A percentile compares a stretch with the other conserved stretches of the same genome.
phyloP scores from a whole-genome alignment of 92 coral and sea anemone genomes.

The Zoanthus sansibaricus region DNA sequence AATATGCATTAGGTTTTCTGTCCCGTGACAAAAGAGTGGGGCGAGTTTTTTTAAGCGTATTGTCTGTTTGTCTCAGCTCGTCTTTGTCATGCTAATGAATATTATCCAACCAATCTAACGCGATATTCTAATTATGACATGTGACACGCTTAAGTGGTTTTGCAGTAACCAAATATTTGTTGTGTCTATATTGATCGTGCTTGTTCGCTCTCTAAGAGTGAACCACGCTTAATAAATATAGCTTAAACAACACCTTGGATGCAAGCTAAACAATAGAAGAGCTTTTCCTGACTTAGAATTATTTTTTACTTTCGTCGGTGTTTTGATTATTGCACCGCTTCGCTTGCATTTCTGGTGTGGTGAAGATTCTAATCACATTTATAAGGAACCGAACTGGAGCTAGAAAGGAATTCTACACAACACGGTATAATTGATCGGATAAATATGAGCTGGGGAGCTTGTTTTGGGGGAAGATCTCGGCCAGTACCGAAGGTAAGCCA shows the following conservation, averaged over 20 bases:
- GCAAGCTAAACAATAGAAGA: background rate
- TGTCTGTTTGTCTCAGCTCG: background rate
- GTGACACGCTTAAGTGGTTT: conserved; percentile 7
- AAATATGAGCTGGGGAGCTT: conserved; percentile 3
- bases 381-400: background rate
- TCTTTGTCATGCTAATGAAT: background rate
- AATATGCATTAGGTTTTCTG: background rate
- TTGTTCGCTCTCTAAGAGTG: background rate
- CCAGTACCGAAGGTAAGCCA: conserved; percentile 4
- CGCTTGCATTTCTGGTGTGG: background rate
- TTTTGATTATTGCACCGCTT: background rate
- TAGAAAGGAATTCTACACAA: background rate
- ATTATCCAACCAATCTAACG: background rate
- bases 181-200: conserved; percentile 1
- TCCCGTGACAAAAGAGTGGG: background rate
- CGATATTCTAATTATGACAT: background rate
- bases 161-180: background rate
- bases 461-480: background rate
- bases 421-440: background rate
- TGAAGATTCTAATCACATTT: background rate
- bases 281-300: background rate
- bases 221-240: background rate
- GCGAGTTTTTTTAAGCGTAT: background rate
- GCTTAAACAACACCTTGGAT: background rate
- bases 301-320: background rate